Base-by-base conservation (phyloP, 2,888 invertebrate genomes). In the Flabesymbios commensalis region DNA sequence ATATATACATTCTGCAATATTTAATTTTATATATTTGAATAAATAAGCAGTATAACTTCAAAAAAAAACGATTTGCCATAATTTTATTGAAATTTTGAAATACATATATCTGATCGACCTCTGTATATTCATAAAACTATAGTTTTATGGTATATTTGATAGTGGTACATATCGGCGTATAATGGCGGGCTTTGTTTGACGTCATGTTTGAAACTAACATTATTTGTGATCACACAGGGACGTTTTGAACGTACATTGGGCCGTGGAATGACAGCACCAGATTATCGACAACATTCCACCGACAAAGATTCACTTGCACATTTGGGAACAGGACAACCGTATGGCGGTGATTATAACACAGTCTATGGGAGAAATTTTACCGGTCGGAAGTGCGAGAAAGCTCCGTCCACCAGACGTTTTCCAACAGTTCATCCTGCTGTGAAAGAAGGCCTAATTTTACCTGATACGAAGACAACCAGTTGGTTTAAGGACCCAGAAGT, bases 251-350 rank as follows among this genome's bases (percentile, higher is more conserved):
- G 78, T 19, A 60, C 59, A 14, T 65, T 76, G 17, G 78, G 78
- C 4, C 69, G 72, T 19, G 67, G 65, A 42, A 59, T 75, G 4
- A 64, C 67, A 3, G 52, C 68, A 3, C 59, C 71, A 17, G 66
- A 74, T 36, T 28, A 59, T 3, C 66, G 78, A 10, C 70, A 72
- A 10, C 77, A 77, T 59, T 68, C 71, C 55, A 76, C 78, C n/a
- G 72, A 71, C n/a, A 67, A 59, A 22, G 63, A 64, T 26, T 77
- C 69, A 55, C 67, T 78, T 17, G 72, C 72, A 42, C 77, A 79
- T 57, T 42, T 68, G 26, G 69, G 71, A 2, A 58, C 61, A 4
- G 59, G 62, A 2, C 59, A 72, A 41, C 55, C 52, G 36, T n/a
- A n/a, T n/a, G n/a, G n/a, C n/a, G n/a, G n/a, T n/a, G 70, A 74